Evolutionary conservation across 2,113 vertebrate species (phyloP).

Genomic region (Ibidorhyncha struthersii): DNA sequence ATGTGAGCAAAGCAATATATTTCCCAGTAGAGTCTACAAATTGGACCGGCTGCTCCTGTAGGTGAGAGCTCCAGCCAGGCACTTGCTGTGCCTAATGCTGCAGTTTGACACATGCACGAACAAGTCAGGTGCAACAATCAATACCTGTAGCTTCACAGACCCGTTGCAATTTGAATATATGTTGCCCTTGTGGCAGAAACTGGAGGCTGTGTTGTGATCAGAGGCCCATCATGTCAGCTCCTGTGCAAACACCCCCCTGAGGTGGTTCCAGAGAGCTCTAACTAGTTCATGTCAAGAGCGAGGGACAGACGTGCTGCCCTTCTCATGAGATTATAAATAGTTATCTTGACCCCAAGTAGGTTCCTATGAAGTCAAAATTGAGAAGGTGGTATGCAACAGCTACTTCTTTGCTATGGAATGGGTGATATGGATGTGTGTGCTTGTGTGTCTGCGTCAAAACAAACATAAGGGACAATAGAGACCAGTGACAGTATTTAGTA

Average conservation of each 20-base stretch:
- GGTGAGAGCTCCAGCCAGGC: background rate
- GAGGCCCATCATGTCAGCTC: background rate
- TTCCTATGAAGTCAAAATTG: background rate
- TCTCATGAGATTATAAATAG: background rate
- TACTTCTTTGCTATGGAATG: background rate
- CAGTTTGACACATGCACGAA: background rate
- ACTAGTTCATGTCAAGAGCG: rapidly evolving
- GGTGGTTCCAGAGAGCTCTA: background rate
- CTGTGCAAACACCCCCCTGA: background rate
- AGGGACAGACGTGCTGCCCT: background rate
- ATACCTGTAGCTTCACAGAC: background rate
- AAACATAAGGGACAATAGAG: background rate
- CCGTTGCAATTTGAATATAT: background rate
- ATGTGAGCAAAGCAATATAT: rapidly evolving
- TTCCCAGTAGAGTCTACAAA: background rate
- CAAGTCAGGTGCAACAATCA: background rate
- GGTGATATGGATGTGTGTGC: background rate
- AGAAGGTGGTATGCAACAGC: background rate
- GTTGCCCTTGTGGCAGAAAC: background rate
- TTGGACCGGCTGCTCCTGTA: background rate
- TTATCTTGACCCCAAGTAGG: background rate
- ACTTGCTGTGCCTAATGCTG: background rate
- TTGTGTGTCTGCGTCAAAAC: background rate
- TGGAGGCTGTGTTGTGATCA: background rate
- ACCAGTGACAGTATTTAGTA: background rate